Conservation (phyloP, 2,888 invertebrate species). For the Aspidapion aeneum region DNA sequence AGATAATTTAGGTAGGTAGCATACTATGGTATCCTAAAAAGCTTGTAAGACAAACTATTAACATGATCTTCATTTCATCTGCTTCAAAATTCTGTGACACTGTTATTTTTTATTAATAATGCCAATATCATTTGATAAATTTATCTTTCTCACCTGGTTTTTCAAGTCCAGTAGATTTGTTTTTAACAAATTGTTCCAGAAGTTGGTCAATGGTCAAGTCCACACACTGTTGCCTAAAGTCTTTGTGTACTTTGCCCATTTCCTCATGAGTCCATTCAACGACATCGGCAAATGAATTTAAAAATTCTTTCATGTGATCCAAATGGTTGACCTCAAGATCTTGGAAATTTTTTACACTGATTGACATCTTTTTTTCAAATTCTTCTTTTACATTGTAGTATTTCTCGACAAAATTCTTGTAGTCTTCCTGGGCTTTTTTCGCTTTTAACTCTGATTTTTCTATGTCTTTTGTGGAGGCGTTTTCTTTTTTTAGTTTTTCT, state of each 20-base stretch:
- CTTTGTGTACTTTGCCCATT: constrained; percentile 90
- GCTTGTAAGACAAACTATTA: too few species aligned
- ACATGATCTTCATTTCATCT: too few species aligned
- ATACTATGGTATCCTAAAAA: too few species aligned
- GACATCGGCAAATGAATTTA: constrained; percentile 82
- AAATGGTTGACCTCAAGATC: constrained; percentile 91
- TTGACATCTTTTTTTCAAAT: constrained; percentile 94
- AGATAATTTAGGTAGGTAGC: too few species aligned
- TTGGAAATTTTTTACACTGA: constrained; percentile 91
- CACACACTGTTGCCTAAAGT: constrained; percentile 87
- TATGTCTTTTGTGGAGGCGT: constrained; percentile 84
- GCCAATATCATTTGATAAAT: too few species aligned
- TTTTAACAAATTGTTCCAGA: constrained; percentile 85
- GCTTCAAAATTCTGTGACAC: too few species aligned
- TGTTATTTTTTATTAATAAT: too few species aligned
- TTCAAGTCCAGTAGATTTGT: constrained; percentile 90
- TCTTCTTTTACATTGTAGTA: constrained; percentile 88
- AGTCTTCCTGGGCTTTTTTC: constrained; percentile 94
- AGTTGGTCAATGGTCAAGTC: constrained; percentile 92
- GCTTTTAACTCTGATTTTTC: constrained; percentile 92
- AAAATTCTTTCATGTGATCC: constrained; percentile 93
- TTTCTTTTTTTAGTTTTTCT: constrained; percentile 88
- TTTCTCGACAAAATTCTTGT: constrained; percentile 86
- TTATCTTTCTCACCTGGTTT: too few species aligned
- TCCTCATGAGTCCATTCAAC: constrained; percentile 87